Evolutionary conservation across 2,797 vertebrate genomes (phyloP).

Genomic region (Microchirus variegatus): DNA sequence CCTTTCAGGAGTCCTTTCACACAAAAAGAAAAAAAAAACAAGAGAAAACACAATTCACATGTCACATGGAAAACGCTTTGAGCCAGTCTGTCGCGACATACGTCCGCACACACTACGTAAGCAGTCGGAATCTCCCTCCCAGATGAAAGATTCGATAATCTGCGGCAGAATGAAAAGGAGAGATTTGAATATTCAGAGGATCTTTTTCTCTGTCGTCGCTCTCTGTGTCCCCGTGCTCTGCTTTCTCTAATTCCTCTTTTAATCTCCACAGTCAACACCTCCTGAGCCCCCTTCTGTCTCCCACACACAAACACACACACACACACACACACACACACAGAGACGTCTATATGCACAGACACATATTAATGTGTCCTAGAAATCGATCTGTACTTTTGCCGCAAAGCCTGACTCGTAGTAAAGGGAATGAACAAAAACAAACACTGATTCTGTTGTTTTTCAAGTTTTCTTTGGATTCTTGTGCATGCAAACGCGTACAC

Average conservation of each 20-base stretch:
- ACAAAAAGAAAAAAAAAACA: too few relatives aligned
- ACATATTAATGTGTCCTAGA: conserved; percentile 31
- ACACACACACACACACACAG: conserved; percentile 8
- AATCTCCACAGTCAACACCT: conserved; percentile 76
- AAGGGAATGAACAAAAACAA: conserved; percentile 10
- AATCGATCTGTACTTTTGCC: conserved; percentile 33
- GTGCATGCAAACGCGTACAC: background rate
- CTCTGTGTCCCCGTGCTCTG: conserved; percentile 39
- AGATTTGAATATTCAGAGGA: conserved; percentile 71
- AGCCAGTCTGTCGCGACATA: conserved; percentile 16
- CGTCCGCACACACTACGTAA: conserved; percentile 2
- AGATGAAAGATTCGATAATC: conserved; percentile 69
- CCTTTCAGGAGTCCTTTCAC: too few relatives aligned
- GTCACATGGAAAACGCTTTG: conserved; percentile 25
- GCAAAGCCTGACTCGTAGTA: conserved; percentile 20
- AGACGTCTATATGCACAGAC: conserved; percentile 1
- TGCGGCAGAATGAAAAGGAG: conserved; percentile 58
- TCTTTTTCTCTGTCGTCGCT: conserved; percentile 22
- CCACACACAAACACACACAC: conserved; percentile 24
- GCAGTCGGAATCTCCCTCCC: conserved; percentile 36
- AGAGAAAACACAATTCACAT: conserved; percentile 13
- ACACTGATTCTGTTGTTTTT: conserved; percentile 5
- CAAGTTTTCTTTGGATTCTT: conserved; percentile 3
- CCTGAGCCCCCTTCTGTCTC: conserved; percentile 65
- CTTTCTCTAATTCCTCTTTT: conserved; percentile 67